phyloP scores from a whole-genome alignment of 2,888 invertebrate species.

The Harmothoe impar region DNA sequence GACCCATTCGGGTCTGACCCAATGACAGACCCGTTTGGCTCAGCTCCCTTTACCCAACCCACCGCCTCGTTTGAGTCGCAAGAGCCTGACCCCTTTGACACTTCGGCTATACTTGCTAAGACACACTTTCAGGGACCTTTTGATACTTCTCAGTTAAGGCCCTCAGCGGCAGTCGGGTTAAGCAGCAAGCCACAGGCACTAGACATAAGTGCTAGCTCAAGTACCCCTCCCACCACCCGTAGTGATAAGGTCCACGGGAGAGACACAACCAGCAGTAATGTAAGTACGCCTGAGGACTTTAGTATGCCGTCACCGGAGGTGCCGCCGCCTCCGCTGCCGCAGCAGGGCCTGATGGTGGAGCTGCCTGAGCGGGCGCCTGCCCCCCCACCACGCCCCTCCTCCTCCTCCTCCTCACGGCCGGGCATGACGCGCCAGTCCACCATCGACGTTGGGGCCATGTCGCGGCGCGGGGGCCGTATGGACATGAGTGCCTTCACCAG shows the following conservation, averaged over 20 bases:
- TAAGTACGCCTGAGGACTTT: slow-evolving; percentile 63
- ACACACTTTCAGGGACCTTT: slow-evolving; percentile 54
- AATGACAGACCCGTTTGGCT: slow-evolving; percentile 60
- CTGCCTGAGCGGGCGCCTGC: slow-evolving; percentile 59
- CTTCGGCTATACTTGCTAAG: slow-evolving; percentile 50
- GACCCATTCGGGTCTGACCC: slow-evolving; percentile 47
- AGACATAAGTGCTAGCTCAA: slow-evolving; percentile 60
- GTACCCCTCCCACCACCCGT: slow-evolving; percentile 61
- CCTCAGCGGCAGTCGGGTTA: slow-evolving; percentile 35
- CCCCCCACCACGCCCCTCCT: slow-evolving; percentile 60
- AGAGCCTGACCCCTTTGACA: slow-evolving; percentile 64
- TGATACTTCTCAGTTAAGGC: slow-evolving; percentile 63
- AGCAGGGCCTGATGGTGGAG: slow-evolving; percentile 42
- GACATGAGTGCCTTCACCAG: slow-evolving; percentile 30
- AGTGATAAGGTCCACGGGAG: slow-evolving; percentile 53
- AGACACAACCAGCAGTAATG: slow-evolving; percentile 61
- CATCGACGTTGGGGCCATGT: slow-evolving; percentile 53
- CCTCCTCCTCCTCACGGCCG: slow-evolving; percentile 31
- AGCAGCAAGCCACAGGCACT: slow-evolving; percentile 26
- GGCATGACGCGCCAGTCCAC: slow-evolving; percentile 15
- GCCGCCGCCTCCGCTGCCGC: slow-evolving; percentile 62
- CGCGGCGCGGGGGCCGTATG: background rate
- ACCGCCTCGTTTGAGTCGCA: slow-evolving; percentile 42
- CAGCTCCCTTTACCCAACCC: slow-evolving; percentile 60
- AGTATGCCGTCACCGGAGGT: slow-evolving; percentile 58